phyloP scores from a whole-genome alignment of 2,113 vertebrate genomes.

The Cololabis saira region DNA sequence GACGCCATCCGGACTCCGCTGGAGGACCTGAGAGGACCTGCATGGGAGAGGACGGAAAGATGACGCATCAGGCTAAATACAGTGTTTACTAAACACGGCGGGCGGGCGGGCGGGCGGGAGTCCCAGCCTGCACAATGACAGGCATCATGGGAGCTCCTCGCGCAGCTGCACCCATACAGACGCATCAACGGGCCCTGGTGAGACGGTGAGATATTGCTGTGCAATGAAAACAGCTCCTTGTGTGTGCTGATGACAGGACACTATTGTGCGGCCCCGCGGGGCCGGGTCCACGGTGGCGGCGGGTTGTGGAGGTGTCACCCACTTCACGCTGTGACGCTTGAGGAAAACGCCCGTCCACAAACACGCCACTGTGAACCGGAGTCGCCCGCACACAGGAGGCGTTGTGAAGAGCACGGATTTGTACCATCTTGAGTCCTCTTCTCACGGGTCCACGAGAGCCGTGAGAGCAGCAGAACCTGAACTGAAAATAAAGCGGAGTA shows the following conservation, averaged over 20 bases:
- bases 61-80: constrained; percentile 40
- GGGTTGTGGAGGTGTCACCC: constrained; percentile 61
- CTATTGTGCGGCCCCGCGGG: constrained; percentile 67
- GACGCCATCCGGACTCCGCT: constrained; percentile 81
- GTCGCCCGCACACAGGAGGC: constrained; percentile 35
- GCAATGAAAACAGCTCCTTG: constrained; percentile 71
- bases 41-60: constrained; percentile 36
- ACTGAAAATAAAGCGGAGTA: no score
- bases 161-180: constrained; percentile 58
- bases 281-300: constrained; percentile 61
- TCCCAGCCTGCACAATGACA: constrained; percentile 36
- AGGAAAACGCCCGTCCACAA: constrained; percentile 44
- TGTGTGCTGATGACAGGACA: constrained; percentile 72
- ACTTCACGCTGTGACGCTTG: constrained; percentile 36
- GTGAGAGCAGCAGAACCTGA: no score
- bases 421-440: no score
- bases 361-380: constrained; percentile 43
- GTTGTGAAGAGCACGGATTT: constrained; percentile 24
- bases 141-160: constrained; percentile 27
- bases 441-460: no score
- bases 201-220: constrained; percentile 66
- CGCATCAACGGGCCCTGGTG: constrained; percentile 42
- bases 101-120: constrained; percentile 3
- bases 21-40: constrained; percentile 13
- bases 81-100: constrained; percentile 72